Conservation (phyloP, 2,797 vertebrate species). For the Smutsia temminckii region DNA sequence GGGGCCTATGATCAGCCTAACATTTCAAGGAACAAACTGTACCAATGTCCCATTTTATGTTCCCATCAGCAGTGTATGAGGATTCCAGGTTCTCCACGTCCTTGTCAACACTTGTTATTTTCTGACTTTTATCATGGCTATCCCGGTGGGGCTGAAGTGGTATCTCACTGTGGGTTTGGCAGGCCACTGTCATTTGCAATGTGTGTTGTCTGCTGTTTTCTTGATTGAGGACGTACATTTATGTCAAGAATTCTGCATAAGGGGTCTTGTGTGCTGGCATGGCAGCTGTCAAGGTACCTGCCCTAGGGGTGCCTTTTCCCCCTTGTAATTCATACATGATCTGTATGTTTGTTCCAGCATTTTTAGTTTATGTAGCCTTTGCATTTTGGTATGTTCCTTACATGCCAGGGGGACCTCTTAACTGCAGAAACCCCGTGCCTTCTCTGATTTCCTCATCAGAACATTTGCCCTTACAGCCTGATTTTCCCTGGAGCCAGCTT, state of each 20-base stretch:
- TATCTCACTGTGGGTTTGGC: neutral
- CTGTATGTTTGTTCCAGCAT: fast-evolving
- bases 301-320: too few species aligned
- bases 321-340: neutral
- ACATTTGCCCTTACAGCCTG: neutral
- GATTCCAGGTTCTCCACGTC: neutral
- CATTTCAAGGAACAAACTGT: neutral
- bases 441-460: neutral
- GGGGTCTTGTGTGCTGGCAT: neutral
- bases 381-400: neutral
- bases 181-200: neutral
- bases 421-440: too few species aligned
- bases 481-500: neutral
- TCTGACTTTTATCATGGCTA: neutral
- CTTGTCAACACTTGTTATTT: fast-evolving
- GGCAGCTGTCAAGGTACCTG: fast-evolving
- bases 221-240: fast-evolving
- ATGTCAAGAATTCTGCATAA: fast-evolving
- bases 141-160: neutral
- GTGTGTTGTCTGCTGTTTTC: too few species aligned
- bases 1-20: neutral
- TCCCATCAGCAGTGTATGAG: neutral
- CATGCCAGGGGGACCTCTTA: neutral
- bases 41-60: neutral
- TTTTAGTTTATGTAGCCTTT: neutral